phyloP scores from a whole-genome alignment of 2,113 vertebrate genomes.

The Tapirus terrestris region DNA sequence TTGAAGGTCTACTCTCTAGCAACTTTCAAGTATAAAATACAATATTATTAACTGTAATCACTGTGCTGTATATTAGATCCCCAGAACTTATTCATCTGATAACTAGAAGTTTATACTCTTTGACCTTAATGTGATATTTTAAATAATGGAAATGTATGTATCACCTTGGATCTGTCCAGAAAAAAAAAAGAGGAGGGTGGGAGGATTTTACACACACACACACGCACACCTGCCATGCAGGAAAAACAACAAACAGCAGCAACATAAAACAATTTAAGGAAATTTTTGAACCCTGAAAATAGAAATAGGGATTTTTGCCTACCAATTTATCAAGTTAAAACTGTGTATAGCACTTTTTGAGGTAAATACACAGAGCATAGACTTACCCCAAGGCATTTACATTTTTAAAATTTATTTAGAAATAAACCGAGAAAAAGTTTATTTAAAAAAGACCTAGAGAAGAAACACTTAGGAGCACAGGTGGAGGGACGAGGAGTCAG shows the following conservation, averaged over 20 bases:
- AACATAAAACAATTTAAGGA: neutral
- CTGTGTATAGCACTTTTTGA: no score
- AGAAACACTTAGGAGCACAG: neutral
- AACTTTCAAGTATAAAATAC: no score
- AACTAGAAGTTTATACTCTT: neutral
- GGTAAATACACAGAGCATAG: neutral
- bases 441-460: neutral
- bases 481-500: neutral
- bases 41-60: no score
- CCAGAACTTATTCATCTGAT: no score
- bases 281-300: neutral
- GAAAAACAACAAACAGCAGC: neutral
- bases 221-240: neutral
- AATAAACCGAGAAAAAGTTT: neutral
- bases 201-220: neutral
- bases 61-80: no score
- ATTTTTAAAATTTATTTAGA: neutral
- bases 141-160: neutral
- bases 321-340: neutral
- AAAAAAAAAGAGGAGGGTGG: neutral
- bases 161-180: neutral
- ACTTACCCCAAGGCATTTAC: neutral
- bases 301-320: neutral
- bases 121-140: neutral
- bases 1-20: no score